Evolutionary conservation across 2,113 vertebrate genomes (phyloP).

Genomic region (Andinoacara biseriatus): DNA sequence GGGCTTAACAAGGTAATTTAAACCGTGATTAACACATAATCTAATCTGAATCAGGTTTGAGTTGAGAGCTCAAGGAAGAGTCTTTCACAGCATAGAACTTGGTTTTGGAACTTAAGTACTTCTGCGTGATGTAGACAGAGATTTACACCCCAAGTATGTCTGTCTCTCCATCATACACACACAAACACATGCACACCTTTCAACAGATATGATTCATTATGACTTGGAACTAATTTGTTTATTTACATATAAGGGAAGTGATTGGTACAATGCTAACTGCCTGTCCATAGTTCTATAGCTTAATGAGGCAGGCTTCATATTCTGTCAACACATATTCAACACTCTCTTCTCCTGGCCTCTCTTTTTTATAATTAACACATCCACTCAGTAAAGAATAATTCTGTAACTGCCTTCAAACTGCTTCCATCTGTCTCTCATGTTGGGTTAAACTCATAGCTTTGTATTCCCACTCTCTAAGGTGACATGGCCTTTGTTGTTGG

Average conservation of each 20-base stretch:
- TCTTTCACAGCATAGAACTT: neutral
- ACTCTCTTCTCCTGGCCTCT: constrained; percentile 28
- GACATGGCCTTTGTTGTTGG: neutral
- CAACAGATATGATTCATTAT: neutral
- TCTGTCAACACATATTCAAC: constrained; percentile 36
- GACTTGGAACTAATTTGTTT: constrained; percentile 36
- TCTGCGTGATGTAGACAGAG: neutral
- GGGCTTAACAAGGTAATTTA: neutral
- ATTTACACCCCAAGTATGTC: neutral
- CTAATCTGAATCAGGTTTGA: too few species aligned
- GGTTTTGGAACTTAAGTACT: neutral
- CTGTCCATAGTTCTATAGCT: constrained; percentile 29
- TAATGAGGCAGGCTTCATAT: constrained; percentile 46
- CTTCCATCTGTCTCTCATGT: constrained; percentile 18
- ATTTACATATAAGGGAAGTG: constrained; percentile 37
- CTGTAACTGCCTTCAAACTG: constrained; percentile 18
- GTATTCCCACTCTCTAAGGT: constrained; percentile 9
- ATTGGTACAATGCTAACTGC: constrained; percentile 18
- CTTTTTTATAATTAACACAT: constrained; percentile 49
- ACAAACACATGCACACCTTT: neutral
- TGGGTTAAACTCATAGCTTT: constrained; percentile 30
- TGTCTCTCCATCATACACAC: neutral
- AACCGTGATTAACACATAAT: too few species aligned
- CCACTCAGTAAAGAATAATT: constrained; percentile 37
- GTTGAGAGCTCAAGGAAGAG: neutral